These are phyloP conservation scores for Drosophila lutescens DNA, from an alignment of 2,888 invertebrate genomes.

Conservation along the genomic window DNA sequence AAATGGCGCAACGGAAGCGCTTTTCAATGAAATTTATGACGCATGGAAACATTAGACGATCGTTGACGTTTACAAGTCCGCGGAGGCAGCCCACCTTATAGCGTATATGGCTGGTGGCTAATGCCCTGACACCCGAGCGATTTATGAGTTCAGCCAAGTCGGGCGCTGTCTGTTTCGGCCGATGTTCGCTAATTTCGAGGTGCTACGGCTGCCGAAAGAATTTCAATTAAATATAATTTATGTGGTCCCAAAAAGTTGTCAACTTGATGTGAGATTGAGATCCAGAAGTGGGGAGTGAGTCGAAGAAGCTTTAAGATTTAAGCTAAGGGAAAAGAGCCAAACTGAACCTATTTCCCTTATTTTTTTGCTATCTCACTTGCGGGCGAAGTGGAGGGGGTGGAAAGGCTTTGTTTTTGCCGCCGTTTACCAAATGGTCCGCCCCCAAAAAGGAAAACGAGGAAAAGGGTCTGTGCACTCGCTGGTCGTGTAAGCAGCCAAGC, in stretches of 20 bases:
- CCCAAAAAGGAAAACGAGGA: conserved; percentile 3
- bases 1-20: conserved; percentile 81
- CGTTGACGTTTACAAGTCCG: conserved; percentile 79
- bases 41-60: conserved; percentile 82
- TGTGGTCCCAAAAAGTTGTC: conserved; percentile 56
- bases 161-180: conserved; percentile 61
- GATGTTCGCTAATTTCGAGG: conserved; percentile 56
- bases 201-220: conserved; percentile 58
- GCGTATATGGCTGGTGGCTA: conserved; percentile 13
- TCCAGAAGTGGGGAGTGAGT: background rate
- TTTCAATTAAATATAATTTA: conserved; percentile 83
- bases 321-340: background rate
- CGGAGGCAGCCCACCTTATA: conserved; percentile 19
- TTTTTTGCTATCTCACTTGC: conserved; percentile 69
- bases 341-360: conserved; percentile 25
- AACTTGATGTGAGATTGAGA: conserved; percentile 34
- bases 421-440: conserved; percentile 56
- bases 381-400: conserved; percentile 33
- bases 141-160: conserved; percentile 70
- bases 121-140: conserved; percentile 65
- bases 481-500: conserved; percentile 81
- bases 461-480: conserved; percentile 54
- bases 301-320: conserved; percentile 27
- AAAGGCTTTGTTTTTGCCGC: conserved; percentile 69
- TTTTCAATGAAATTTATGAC: conserved; percentile 83